A percentile compares a stretch with the other conserved stretches of the same genome.
Evolutionary conservation across 1,140 invertebrate species (phyloP).

Genomic region (Ips nitidus): DNA sequence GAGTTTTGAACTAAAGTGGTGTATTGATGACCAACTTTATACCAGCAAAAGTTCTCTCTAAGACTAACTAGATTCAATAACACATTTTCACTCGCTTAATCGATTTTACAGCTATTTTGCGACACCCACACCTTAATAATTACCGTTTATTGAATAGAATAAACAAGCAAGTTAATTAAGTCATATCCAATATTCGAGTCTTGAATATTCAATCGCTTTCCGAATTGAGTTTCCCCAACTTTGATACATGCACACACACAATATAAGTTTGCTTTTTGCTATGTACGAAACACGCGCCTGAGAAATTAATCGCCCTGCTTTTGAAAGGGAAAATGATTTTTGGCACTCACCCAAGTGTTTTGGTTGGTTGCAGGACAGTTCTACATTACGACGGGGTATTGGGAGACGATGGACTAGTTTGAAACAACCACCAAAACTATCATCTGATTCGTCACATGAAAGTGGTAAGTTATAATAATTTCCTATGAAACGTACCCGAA

Average conservation of each 20-base stretch:
- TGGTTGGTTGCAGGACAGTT: slow-evolving; percentile 44
- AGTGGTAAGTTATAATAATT: slow-evolving; percentile 17
- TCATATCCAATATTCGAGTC: slow-evolving; percentile 4
- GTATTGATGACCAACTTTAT: too few relatives aligned
- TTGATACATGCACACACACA: slow-evolving; percentile 1
- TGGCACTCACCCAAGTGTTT: neutral
- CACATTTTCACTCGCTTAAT: too few relatives aligned
- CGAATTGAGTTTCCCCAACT: slow-evolving; percentile 9
- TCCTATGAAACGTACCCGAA: too few relatives aligned
- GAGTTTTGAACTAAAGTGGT: too few relatives aligned
- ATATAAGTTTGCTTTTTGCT: slow-evolving; percentile 5
- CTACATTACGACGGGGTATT: slow-evolving; percentile 46
- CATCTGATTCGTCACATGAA: slow-evolving; percentile 30
- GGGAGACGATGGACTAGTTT: slow-evolving; percentile 57
- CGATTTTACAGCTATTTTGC: too few relatives aligned
- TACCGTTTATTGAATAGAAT: neutral
- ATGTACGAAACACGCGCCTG: neutral
- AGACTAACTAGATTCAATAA: too few relatives aligned
- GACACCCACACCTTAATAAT: too few relatives aligned
- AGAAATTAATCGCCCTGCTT: neutral
- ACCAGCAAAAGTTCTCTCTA: too few relatives aligned
- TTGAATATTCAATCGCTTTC: slow-evolving; percentile 9
- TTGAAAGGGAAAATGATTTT: neutral
- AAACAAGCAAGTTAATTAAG: slow-evolving; percentile 11
- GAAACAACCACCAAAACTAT: slow-evolving; percentile 51